Evolutionary conservation across 2,113 vertebrate genomes (phyloP).

Genomic region (Eubucco bourcierii): DNA sequence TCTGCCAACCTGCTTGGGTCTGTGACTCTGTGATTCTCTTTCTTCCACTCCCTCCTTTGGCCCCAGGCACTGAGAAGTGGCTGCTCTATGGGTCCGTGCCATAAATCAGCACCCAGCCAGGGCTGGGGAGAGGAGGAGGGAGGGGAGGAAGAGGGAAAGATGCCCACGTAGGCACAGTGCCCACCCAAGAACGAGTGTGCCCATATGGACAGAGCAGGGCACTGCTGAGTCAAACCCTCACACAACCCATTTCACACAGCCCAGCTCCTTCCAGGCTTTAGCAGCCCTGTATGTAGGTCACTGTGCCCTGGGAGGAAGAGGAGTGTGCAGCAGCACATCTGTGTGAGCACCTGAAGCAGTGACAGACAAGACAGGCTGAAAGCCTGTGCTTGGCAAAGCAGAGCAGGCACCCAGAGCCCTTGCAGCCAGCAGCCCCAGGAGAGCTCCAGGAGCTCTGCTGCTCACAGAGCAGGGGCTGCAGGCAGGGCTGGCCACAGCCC

Average conservation of each 20-base stretch:
- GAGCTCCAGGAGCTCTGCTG: neutral
- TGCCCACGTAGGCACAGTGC: no score
- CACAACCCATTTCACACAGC: neutral
- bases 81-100: neutral
- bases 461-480: rapidly evolving
- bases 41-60: neutral
- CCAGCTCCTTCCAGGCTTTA: neutral
- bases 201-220: neutral
- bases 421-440: neutral
- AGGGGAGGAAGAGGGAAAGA: neutral
- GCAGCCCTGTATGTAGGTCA: neutral
- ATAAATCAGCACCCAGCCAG: neutral
- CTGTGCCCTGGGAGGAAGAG: neutral
- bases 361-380: neutral
- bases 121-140: neutral
- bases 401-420: neutral
- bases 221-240: neutral
- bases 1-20: no score
- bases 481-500: neutral
- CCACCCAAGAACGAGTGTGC: neutral
- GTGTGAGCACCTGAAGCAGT: neutral
- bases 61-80: neutral
- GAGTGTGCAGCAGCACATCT: neutral
- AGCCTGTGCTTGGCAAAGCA: neutral
- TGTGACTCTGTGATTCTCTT: no score